Base-by-base conservation (phyloP, 2,888 invertebrate species). In the Acholoe squamosa region DNA sequence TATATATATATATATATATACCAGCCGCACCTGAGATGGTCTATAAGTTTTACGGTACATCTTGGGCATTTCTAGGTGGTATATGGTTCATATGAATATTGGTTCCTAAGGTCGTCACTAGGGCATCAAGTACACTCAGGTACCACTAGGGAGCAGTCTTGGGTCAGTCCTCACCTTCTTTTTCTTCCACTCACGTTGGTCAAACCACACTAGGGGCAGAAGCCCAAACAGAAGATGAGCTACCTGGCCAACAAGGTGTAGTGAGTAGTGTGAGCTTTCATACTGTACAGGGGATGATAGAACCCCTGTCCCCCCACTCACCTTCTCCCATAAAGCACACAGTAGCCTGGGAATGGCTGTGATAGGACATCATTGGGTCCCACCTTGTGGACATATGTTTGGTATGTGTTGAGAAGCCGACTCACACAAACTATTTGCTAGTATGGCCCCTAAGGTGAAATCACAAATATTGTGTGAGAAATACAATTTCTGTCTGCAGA, bases 261-360 rank as follows among this genome's bases (percentile, higher is more conserved):
- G n/a, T 43, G 61, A 14, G 61, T 19, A 61, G 61, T 61, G 61
- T 61, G 61, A 61, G 61, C 22, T 19, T 61, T 61, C 61, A 61
- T 61, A 14, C n/a, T 19, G 61, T 19, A n/a, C 22, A 19, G 7
- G n/a, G 61, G 14, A 7, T 14, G 14, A 7, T 3, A 3, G 7
- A 3, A 0, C 19, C 61, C 61, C n/a, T n/a, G n/a, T n/a, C n/a
- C n/a, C n/a, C n/a, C n/a, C n/a, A n/a, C n/a, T n/a, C n/a, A n/a
- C n/a, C n/a, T n/a, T n/a, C n/a, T n/a, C 61, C 61, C n/a, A 61
- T n/a, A 61, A 7, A 61, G 61, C 61, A n/a, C 61, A 61, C 61
- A 7, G n/a, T 19, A 19, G 54, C 54, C 54, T 14, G 54, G 10
- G 12, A 54, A 54, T 54, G 54, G 54, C 19, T 19, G 19, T n/a